Base-by-base conservation (phyloP, 1,140 invertebrate genomes). In the Bilobella aurantiaca region DNA sequence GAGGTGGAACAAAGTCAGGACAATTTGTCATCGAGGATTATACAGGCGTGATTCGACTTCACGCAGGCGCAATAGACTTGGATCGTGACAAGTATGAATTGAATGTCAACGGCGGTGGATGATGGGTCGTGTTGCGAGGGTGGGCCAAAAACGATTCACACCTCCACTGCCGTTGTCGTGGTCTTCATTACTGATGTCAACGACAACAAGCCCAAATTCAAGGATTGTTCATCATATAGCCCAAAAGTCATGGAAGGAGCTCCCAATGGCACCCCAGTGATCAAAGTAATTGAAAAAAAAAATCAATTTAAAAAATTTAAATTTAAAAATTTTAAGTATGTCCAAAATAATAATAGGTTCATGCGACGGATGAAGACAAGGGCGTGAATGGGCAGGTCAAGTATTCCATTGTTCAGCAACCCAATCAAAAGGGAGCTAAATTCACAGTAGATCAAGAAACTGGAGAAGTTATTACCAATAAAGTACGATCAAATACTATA, bases 121-220 rank as follows among this genome's bases (percentile, higher is more conserved):
- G 92, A 96, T 76, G 93, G 93, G 0, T 87, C 89, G 1, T 96
- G 93, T 76, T 96, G 93, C 75, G 85, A 86, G 1, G 89, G 91
- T 69, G 91, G 91, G 0, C 86, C 87, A 60, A 78, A 82, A 0
- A 91, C 87, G 0, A 89, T 91, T 65, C 92, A 96, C 74, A 95
- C 91, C 0, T 91, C 88, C 25, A 95, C 92, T 0, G 93, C 92
- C n/a, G 90, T 96, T 0, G 92, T 96, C 1, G 93, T 96, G 1
- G 93, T 96, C 0, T 95, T 95, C 74, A 95, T 96, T 53, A 96
- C 93, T 0, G 93, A 96, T 75, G 92, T 96, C 0, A 96, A 96
- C 28, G 34, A 61, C 16, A 61, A 61, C n/a, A 63, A 63, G 23
- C 28, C 47, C 0, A 86, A 93, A 29, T 96, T 96, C 74, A 90